These are phyloP conservation scores for Melanchra persicariae DNA, from an alignment of 2,888 invertebrate species.

Conservation along the genomic window DNA sequence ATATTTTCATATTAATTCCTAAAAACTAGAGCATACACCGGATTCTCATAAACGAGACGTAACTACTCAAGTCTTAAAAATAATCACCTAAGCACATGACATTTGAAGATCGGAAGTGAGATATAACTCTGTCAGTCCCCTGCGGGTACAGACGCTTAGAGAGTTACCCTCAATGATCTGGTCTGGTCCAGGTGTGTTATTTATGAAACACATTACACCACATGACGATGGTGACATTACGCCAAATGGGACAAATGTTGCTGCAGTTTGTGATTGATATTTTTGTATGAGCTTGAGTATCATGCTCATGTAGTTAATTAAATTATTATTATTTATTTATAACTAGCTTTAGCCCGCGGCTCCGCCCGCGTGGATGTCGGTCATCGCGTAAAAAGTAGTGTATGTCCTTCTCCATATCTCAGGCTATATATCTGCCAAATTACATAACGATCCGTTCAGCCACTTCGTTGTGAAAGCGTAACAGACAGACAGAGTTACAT, in stretches of 20 bases:
- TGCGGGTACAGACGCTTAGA: constrained; percentile 30
- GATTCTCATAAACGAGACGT: constrained; percentile 11
- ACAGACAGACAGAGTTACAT: too few relatives aligned
- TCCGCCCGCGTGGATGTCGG: too few relatives aligned
- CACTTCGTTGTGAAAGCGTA: too few relatives aligned
- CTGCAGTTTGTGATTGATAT: constrained; percentile 13
- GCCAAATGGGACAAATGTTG: constrained; percentile 16
- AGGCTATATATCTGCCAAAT: too few relatives aligned
- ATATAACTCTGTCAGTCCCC: constrained; percentile 44
- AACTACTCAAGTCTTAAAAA: constrained; percentile 5
- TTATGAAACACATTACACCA: constrained; percentile 45
- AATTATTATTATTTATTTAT: too few relatives aligned
- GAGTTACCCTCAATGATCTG: constrained; percentile 63
- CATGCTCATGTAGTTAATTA: too few relatives aligned
- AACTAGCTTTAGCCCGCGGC: too few relatives aligned
- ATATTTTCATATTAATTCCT: too few relatives aligned
- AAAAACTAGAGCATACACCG: background rate
- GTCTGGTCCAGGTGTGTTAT: constrained; percentile 45
- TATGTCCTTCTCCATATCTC: too few relatives aligned
- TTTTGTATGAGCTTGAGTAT: background rate
- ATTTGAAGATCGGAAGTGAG: constrained; percentile 36
- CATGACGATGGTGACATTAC: constrained; percentile 52
- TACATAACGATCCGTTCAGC: too few relatives aligned
- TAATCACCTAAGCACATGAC: constrained; percentile 10
- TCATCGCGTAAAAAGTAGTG: too few relatives aligned